A percentile compares a stretch with the other conserved stretches of the same genome.
phyloP scores from a whole-genome alignment of 2,797 vertebrate species.

The Chanos chanos region DNA sequence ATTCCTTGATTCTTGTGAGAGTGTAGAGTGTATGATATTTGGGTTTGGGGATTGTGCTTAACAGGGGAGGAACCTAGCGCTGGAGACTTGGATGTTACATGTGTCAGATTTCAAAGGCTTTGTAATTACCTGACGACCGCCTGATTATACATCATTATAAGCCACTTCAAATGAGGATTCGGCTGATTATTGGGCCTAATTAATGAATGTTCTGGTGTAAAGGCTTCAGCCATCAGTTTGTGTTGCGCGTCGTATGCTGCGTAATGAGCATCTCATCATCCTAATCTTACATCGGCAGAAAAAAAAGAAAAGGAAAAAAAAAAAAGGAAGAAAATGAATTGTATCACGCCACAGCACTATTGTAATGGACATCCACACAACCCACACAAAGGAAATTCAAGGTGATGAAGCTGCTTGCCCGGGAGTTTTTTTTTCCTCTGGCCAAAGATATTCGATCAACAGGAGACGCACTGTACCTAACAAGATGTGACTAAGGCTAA shows the following conservation, averaged over 20 bases:
- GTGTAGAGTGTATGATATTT: no score
- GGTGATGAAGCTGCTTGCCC: no score
- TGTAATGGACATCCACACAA: no score
- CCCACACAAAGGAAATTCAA: no score
- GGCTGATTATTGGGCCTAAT: conserved; percentile 36
- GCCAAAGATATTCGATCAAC: no score
- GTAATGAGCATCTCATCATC: conserved; percentile 35
- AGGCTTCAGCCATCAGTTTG: conserved; percentile 23
- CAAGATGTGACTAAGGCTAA: no score
- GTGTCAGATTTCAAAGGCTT: conserved; percentile 19
- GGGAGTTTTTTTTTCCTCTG: no score
- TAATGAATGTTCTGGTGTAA: conserved; percentile 39
- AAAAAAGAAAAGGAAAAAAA: not conserved
- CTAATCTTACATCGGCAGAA: conserved; percentile 18
- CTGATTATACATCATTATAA: conserved; percentile 32
- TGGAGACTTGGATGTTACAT: conserved; percentile 10
- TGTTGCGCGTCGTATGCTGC: not conserved
- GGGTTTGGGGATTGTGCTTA: not conserved
- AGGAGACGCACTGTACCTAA: no score
- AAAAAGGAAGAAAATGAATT: no score
- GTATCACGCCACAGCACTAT: no score
- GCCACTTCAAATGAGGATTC: conserved; percentile 29
- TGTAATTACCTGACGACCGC: conserved; percentile 25
- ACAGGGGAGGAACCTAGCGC: not conserved
- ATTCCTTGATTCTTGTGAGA: no score